Base-by-base conservation (phyloP, 2,113 vertebrate genomes). In the Otus sunia region DNA sequence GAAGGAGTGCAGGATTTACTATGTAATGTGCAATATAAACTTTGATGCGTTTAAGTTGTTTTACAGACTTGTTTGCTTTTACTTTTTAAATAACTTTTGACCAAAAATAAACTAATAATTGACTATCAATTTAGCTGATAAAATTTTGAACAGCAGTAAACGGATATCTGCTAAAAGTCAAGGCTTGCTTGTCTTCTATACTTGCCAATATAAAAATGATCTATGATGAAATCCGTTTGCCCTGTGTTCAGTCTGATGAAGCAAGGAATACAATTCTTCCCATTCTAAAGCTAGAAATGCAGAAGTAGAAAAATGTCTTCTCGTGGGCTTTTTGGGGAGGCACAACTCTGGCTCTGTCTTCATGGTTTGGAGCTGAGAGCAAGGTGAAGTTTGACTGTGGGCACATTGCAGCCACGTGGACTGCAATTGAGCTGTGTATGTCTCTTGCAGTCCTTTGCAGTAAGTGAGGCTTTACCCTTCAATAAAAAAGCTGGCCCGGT, bases 1-100 rank as follows among this genome's bases (percentile, higher is more conserved):
- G 96, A 92, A 96, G 93, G 72, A 84, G 82, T 94, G 60, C 7
- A 68, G 95, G 94, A 87, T 93, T 96, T 82, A 76, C 85, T 88
- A 73, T 25, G 39, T 81, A 87, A 71, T 36, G 67, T 88, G 76
- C 69, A 67, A 79, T 79, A 95, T 32, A 88, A 95, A 88, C 56
- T 95, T 85, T 30, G 26, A 50, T 53, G 80, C 41, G 22, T 82
- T 89, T 50, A 82, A 84, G 34, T 58, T 68, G 34, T 82, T 87
- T 86, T 82, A 79, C 27, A 55, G 37, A 34, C 16, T 60, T 47
- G 25, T 50, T 93, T 90, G 58, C 12, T 85, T 85, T 76, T 90
- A 73, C 56, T 71, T 94, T 95, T 88, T 6, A 71, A 82, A 58
- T 67, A 86, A 50, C 14, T 21, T 9, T 59, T 87, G 69, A 62